Percentiles rank a stretch among this genome's conserved stretches.
Conservation (phyloP, 2,888 invertebrate species). For the Nemoura dubitans region DNA sequence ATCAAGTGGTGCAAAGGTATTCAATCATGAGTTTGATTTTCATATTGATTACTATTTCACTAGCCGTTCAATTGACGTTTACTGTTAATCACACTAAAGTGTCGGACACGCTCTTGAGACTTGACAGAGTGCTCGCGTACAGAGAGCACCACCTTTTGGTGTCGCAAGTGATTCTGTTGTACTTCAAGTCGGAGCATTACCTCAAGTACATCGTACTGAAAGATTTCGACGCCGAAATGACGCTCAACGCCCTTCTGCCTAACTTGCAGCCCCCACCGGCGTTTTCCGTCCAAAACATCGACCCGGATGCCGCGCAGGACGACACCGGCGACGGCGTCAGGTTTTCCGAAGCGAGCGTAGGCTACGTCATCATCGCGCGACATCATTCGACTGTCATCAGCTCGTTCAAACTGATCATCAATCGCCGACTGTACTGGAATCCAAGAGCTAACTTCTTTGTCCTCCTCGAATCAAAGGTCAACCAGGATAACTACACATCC, state of each 20-base stretch:
- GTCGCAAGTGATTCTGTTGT: background rate
- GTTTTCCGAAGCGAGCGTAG: background rate
- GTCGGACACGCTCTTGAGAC: background rate
- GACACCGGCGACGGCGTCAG: background rate
- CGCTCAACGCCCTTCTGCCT: background rate
- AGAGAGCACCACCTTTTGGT: background rate
- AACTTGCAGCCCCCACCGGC: background rate
- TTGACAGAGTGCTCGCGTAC: background rate
- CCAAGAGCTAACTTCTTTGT: constrained; percentile 8
- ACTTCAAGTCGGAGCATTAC: background rate
- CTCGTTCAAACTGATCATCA: background rate
- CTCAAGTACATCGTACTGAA: background rate
- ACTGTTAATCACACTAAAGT: background rate
- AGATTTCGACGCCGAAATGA: background rate
- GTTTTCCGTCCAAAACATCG: background rate
- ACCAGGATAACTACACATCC: background rate
- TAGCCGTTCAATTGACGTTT: background rate
- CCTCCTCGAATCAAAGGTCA: background rate
- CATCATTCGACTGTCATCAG: background rate
- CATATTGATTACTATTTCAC: background rate
- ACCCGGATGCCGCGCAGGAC: background rate
- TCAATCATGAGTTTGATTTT: background rate
- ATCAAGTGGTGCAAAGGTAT: background rate
- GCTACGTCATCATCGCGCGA: background rate
- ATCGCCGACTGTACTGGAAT: background rate